Conservation (phyloP, 2,888 invertebrate species). For the Hoplodrina blanda region DNA sequence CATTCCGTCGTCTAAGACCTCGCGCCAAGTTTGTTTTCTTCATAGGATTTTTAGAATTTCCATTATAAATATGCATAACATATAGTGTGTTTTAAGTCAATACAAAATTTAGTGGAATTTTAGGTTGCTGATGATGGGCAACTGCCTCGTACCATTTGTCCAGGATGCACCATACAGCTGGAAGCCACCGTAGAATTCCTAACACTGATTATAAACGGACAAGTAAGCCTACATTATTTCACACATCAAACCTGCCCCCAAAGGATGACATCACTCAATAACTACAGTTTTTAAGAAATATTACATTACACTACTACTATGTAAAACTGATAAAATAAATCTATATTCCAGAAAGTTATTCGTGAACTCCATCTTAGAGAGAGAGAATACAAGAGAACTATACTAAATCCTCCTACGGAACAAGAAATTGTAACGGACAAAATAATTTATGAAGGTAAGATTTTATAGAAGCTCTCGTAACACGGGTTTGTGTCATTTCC, state of each 20-base stretch:
- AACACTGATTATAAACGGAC: slow-evolving; percentile 93
- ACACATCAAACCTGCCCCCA: background rate
- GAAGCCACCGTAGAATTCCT: slow-evolving; percentile 94
- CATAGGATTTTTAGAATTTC: background rate
- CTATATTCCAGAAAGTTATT: slow-evolving; percentile 82
- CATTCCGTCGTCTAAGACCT: slow-evolving; percentile 4
- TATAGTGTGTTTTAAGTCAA: background rate
- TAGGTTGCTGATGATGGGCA: slow-evolving; percentile 93
- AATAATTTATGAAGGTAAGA: slow-evolving; percentile 83
- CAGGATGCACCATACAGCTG: slow-evolving; percentile 94
- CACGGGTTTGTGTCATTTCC: background rate
- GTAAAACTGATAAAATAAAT: background rate
- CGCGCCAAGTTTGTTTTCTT: slow-evolving; percentile 56
- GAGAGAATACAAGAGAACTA: slow-evolving; percentile 81
- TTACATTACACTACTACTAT: background rate
- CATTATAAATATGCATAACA: background rate
- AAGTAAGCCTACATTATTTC: slow-evolving; percentile 76
- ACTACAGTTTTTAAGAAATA: background rate
- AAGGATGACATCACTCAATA: background rate
- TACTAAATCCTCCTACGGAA: slow-evolving; percentile 64
- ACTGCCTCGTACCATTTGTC: slow-evolving; percentile 93
- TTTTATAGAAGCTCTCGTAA: background rate
- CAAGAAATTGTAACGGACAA: slow-evolving; percentile 78
- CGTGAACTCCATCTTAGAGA: slow-evolving; percentile 82
- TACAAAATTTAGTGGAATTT: slow-evolving; percentile 56